phyloP scores from a whole-genome alignment of 2,797 vertebrate genomes.

The Betta splendens region DNA sequence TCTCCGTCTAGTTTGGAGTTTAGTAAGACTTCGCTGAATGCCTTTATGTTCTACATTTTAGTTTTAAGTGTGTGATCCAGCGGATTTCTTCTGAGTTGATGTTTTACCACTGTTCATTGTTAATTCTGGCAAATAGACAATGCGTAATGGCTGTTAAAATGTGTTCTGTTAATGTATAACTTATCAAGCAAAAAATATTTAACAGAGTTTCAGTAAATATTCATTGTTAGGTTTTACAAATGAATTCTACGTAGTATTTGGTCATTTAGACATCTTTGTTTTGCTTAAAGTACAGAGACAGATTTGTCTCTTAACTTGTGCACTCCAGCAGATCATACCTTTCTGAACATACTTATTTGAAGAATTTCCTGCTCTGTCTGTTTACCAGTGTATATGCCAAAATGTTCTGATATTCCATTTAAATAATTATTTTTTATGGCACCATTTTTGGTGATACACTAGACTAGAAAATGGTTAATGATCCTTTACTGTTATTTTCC shows the following conservation, averaged over 20 bases:
- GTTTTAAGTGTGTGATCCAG: conserved; percentile 30
- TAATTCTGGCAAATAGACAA: conserved; percentile 25
- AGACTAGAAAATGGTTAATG: conserved; percentile 20
- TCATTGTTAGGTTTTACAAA: conserved; percentile 2
- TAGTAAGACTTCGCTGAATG: conserved; percentile 11
- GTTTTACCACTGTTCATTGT: conserved; percentile 24
- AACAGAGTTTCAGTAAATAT: neutral
- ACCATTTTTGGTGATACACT: neutral
- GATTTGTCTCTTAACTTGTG: conserved; percentile 12
- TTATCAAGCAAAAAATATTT: conserved; percentile 16
- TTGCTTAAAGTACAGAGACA: conserved; percentile 13
- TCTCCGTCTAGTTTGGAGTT: conserved; percentile 33
- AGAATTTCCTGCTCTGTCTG: conserved; percentile 3
- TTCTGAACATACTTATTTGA: conserved; percentile 10
- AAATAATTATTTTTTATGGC: neutral
- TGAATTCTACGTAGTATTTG: conserved; percentile 9
- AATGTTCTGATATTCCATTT: conserved; percentile 2
- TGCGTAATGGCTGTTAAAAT: conserved; percentile 5
- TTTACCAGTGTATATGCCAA: neutral
- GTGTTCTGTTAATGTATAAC: conserved; percentile 44
- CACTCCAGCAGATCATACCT: conserved; percentile 7
- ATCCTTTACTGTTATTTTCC: conserved; percentile 23
- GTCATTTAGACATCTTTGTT: conserved; percentile 11
- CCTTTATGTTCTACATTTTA: conserved; percentile 11
- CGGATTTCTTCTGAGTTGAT: conserved; percentile 36